A percentile compares a stretch with the other conserved stretches of the same genome.
Conservation (phyloP, 2,113 vertebrate genomes). For the Damaliscus lunatus region DNA sequence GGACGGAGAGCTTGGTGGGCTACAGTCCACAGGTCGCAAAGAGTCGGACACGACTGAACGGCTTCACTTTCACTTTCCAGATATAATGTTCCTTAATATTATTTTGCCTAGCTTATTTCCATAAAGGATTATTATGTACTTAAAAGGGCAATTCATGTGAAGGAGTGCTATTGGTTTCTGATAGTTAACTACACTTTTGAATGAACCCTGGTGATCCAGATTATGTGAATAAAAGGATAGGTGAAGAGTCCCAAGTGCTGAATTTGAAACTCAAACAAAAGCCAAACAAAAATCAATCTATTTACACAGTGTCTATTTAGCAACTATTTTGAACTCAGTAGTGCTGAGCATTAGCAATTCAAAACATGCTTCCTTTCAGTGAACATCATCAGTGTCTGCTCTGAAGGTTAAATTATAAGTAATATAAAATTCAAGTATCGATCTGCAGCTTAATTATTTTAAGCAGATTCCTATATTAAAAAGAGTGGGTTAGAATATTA, state of each 20-base stretch:
- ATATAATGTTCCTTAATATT: neutral
- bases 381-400: neutral
- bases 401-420: neutral
- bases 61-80: neutral
- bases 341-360: neutral
- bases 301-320: neutral
- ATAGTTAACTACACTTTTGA: neutral
- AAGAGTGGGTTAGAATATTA: neutral
- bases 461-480: neutral
- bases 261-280: constrained; percentile 2
- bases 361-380: neutral
- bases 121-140: neutral
- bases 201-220: neutral
- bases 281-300: neutral
- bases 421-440: neutral
- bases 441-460: neutral
- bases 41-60: too few relatives aligned
- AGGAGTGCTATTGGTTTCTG: neutral
- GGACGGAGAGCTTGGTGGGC: too few relatives aligned
- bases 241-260: neutral
- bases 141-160: neutral
- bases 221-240: neutral
- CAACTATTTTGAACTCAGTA: neutral
- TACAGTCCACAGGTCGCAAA: too few relatives aligned
- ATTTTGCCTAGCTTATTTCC: neutral